Evolutionary conservation across 2,797 vertebrate species (phyloP).

Genomic region (Bovichtus variegatus): DNA sequence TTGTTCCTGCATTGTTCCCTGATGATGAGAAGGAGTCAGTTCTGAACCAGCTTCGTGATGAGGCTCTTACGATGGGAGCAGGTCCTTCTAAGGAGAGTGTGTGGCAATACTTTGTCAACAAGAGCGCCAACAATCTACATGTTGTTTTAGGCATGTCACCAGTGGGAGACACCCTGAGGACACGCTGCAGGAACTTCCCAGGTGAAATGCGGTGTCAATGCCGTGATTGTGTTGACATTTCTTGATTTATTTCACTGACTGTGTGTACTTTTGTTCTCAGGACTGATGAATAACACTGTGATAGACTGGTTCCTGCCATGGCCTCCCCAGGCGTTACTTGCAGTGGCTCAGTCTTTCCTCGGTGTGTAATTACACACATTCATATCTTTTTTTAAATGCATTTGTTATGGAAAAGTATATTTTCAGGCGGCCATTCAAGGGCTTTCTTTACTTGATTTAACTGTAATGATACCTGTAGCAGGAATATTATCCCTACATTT

Average conservation of each 20-base stretch:
- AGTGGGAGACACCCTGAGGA: conserved; percentile 92
- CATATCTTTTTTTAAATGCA: background rate
- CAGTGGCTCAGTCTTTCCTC: conserved; percentile 93
- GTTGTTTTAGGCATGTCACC: conserved; percentile 97
- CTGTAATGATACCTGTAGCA: conserved; percentile 5
- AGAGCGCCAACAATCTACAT: conserved; percentile 94
- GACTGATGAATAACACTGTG: conserved; percentile 96
- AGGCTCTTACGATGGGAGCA: conserved; percentile 87
- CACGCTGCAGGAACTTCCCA: conserved; percentile 97
- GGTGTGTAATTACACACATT: conserved; percentile 83
- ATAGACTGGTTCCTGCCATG: conserved; percentile 98
- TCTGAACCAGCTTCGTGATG: conserved; percentile 88
- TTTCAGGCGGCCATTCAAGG: background rate
- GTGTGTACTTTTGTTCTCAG: conserved; percentile 75
- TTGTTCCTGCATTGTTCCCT: conserved; percentile 94
- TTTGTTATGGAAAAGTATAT: background rate
- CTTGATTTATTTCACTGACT: conserved; percentile 6
- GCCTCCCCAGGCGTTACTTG: conserved; percentile 93
- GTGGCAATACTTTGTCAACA: conserved; percentile 96
- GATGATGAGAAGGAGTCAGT: conserved; percentile 94
- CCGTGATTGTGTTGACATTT: background rate
- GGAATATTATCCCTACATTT: background rate
- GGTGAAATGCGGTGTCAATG: conserved; percentile 79
- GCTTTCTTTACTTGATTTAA: background rate
- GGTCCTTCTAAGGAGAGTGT: conserved; percentile 92